Percentiles rank a stretch among this genome's conserved stretches.
These are phyloP conservation scores for Brachylomia viminalis DNA, from an alignment of 2,888 invertebrate genomes.

Conservation along the genomic window DNA sequence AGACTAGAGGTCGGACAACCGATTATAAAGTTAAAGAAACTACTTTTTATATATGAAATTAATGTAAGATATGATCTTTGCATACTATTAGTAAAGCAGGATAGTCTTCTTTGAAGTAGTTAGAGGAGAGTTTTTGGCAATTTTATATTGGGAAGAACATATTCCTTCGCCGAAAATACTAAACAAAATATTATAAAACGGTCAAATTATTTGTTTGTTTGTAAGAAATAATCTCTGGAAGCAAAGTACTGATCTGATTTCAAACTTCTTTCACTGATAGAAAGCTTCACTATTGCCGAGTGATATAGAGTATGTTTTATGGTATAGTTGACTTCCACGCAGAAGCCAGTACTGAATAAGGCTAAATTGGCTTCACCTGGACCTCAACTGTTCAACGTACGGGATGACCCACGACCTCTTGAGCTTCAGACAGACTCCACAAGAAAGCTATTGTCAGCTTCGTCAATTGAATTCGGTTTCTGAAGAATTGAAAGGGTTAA, in stretches of 20 bases:
- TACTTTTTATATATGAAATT: conserved; percentile 14
- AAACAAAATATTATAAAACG: neutral
- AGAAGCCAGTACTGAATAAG: neutral
- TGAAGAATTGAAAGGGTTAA: conserved; percentile 10
- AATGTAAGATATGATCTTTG: conserved; percentile 9
- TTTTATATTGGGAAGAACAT: neutral
- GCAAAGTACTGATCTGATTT: neutral
- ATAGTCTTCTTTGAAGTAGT: neutral
- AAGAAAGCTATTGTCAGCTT: conserved; percentile 5
- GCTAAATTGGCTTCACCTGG: neutral
- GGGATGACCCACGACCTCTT: conserved; percentile 12
- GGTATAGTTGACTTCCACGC: neutral
- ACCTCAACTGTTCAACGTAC: neutral
- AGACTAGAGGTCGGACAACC: conserved; percentile 21
- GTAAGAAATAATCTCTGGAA: neutral
- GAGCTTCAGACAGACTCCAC: neutral
- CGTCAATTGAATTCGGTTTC: neutral
- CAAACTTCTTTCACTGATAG: neutral
- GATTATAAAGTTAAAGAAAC: conserved; percentile 23
- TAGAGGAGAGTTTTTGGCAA: neutral
- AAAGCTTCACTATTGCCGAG: neutral
- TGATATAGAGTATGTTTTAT: neutral
- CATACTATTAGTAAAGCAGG: neutral
- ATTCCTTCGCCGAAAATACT: neutral
- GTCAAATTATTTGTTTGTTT: neutral